These are phyloP conservation scores for Scomber japonicus DNA, from an alignment of 2,113 vertebrate genomes.

Conservation along the genomic window DNA sequence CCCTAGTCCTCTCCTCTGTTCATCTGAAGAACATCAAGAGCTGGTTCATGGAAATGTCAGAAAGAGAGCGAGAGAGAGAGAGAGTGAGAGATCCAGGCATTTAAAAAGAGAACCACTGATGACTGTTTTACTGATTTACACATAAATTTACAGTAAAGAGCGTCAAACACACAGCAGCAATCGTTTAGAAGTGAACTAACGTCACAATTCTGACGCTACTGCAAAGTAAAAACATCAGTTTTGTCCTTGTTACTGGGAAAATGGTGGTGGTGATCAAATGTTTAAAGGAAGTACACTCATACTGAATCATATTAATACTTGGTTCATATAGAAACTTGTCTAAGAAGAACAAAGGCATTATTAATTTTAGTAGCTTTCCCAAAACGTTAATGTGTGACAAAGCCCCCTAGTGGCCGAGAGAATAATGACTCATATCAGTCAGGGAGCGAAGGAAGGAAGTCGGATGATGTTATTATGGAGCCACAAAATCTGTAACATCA, in stretches of 20 bases:
- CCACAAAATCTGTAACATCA: no score
- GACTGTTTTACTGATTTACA: background rate
- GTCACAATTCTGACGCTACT: background rate
- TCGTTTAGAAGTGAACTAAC: background rate
- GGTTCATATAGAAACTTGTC: no score
- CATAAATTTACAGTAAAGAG: background rate
- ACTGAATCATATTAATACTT: no score
- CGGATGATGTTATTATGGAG: no score
- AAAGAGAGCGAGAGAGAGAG: slow-evolving; percentile 11
- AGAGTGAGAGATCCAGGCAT: slow-evolving; percentile 3
- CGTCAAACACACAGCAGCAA: background rate
- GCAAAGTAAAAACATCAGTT: background rate
- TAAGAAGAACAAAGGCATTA: no score
- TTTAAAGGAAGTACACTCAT: no score
- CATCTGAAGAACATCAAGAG: slow-evolving; percentile 73
- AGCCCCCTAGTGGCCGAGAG: no score
- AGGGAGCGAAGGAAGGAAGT: no score
- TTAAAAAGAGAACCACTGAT: slow-evolving; percentile 1
- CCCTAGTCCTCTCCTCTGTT: slow-evolving; percentile 53
- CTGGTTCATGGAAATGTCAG: slow-evolving; percentile 73
- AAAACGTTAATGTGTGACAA: no score
- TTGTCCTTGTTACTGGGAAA: background rate
- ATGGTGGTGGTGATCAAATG: no score
- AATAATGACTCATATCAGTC: no score
- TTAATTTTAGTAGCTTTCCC: no score